Evolutionary conservation across 1,140 invertebrate species (phyloP), one percentile per base, ranked within the genome.

Genomic region (Saccostrea cuccullata): DNA sequence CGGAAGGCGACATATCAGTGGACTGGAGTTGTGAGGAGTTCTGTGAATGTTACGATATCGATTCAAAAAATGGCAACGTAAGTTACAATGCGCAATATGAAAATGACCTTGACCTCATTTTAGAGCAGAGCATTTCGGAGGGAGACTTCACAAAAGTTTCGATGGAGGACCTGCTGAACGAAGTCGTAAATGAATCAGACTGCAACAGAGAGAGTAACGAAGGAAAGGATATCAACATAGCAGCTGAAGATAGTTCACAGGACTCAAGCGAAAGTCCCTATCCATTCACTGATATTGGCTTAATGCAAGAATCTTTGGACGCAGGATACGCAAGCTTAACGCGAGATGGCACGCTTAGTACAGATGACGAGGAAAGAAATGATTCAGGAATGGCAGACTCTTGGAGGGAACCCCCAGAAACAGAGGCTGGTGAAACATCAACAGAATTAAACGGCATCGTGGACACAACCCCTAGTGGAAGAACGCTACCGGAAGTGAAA

Each of bases 401-500:
- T 8, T 30, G n/a, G 13, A 83, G 73, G 23, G 86, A 77, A 15
- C 60, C 26, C 47, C n/a, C 67, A 77, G 23, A 64, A n/a, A 13
- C 55, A 26, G 58, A 64, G 12, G 20, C n/a, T 30, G 70, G n/a
- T 82, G 86, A 82, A 15, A 58, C 85, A 84, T 85, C 85, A n/a
- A 67, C 67, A 84, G n/a, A 77, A 55, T 17, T 84, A 40, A 55
- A 55, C 55, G 55, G n/a, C 55, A 11, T 9, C 13, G 13, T 55
- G 9, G 84, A 26, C 13, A 11, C 82, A 5, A 55, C n/a, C n/a
- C 26, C 84, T 15, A 84, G 91, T 5, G 90, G 88, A 11, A 87
- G 92, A 30, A 87, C 84, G 12, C 87, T 92, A 0, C 96, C 96
- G 0, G 96, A 97, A 91, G 96, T 97, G 91, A 97, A 96, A 1